Conservation (phyloP, 2,797 vertebrate species). For the Pipistrellus nathusii region DNA sequence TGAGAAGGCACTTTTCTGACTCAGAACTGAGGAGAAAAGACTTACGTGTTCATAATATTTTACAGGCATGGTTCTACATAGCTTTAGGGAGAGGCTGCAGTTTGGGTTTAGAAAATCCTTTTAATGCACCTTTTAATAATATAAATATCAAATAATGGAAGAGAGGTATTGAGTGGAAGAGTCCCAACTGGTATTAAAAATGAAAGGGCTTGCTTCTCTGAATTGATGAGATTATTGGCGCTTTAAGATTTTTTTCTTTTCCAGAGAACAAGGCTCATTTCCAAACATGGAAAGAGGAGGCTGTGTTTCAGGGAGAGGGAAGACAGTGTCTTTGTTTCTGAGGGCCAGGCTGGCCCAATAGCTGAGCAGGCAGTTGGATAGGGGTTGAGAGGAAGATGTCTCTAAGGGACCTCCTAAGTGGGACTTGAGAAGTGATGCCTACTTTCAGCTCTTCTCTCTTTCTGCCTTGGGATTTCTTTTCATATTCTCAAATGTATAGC, state of each 20-base stretch:
- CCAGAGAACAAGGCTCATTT: neutral
- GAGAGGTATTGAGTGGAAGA: neutral
- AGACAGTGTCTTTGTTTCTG: neutral
- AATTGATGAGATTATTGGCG: neutral
- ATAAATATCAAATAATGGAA: neutral
- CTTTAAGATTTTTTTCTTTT: neutral
- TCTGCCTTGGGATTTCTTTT: neutral
- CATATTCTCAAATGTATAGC: neutral
- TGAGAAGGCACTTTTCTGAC: neutral
- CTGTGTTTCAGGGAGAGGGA: neutral
- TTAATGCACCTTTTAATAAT: neutral
- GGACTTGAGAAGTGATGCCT: neutral
- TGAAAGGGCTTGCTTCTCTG: neutral
- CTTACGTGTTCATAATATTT: slow-evolving; percentile 10
- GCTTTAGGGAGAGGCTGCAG: neutral
- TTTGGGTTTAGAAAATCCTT: slow-evolving; percentile 34
- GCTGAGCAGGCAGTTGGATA: neutral
- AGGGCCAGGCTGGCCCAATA: neutral
- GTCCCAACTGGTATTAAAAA: neutral
- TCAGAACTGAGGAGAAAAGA: neutral
- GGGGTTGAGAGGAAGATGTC: neutral
- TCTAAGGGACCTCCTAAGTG: neutral
- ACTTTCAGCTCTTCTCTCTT: neutral
- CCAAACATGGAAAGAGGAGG: neutral
- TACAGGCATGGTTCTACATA: neutral